Evolutionary conservation across 2,113 vertebrate genomes (phyloP).

Genomic region (Elaphurus davidianus): DNA sequence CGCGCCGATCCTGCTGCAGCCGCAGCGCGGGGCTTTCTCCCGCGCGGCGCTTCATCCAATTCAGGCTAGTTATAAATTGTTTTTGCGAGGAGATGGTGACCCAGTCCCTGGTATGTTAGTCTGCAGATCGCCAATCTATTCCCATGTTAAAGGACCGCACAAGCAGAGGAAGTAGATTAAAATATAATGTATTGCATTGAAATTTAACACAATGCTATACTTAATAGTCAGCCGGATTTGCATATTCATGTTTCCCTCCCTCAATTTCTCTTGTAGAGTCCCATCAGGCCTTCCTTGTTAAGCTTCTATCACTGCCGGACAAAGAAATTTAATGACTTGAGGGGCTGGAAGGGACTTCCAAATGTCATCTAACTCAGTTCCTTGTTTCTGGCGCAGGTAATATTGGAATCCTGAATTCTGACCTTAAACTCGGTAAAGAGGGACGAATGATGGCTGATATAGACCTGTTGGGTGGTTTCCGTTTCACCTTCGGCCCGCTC

Average conservation of each 20-base stretch:
- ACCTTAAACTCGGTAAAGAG: neutral
- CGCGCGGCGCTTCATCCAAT: neutral
- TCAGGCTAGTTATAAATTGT: constrained; percentile 43
- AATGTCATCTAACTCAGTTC: neutral
- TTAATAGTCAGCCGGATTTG: constrained; percentile 46
- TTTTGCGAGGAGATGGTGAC: neutral
- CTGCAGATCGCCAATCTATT: neutral
- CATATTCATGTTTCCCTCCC: neutral
- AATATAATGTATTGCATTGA: constrained; percentile 61
- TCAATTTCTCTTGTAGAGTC: constrained; percentile 12
- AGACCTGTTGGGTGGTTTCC: neutral
- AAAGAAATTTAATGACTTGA: constrained; percentile 47
- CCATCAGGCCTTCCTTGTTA: neutral
- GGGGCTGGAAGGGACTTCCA: neutral
- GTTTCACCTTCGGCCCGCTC: neutral
- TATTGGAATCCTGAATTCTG: neutral
- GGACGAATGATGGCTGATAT: neutral
- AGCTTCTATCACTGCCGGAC: neutral
- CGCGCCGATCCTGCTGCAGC: neutral
- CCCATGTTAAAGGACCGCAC: constrained; percentile 13
- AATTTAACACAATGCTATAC: constrained; percentile 32
- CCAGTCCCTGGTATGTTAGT: neutral
- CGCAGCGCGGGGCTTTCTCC: neutral
- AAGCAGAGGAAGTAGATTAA: constrained; percentile 64
- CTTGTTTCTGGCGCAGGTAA: neutral